Percentiles rank a stretch among this genome's conserved stretches.
Evolutionary conservation across 2,113 vertebrate genomes (phyloP).

Genomic region (Chauna torquata): DNA sequence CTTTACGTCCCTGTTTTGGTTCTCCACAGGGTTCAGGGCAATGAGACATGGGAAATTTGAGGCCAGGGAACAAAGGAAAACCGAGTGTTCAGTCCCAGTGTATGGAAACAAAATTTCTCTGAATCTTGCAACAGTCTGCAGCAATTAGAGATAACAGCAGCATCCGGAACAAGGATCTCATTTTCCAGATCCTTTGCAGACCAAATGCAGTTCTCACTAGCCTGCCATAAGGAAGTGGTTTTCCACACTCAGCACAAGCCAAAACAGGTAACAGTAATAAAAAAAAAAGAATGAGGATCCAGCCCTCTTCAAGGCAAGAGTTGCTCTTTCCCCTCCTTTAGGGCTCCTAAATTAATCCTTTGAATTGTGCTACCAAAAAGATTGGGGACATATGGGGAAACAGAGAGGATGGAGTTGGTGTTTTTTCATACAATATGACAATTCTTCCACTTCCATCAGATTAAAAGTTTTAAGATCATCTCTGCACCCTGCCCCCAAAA

Average conservation of each 20-base stretch:
- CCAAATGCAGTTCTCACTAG: neutral
- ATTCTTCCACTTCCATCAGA: neutral
- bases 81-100: neutral
- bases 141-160: neutral
- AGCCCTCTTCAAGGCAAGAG: neutral
- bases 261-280: neutral
- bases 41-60: neutral
- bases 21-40: neutral
- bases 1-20: neutral
- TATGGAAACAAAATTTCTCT: neutral
- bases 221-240: neutral
- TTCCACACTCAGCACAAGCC: neutral
- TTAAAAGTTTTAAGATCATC: neutral
- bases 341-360: neutral
- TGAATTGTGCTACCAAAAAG: neutral
- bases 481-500: neutral
- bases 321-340: neutral
- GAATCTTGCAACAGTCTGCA: neutral
- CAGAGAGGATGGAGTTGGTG: neutral
- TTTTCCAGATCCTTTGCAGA: neutral
- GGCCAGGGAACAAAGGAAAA: neutral
- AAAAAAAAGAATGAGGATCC: neutral
- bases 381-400: neutral
- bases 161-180: neutral
- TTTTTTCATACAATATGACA: neutral